Conservation (phyloP, 2,113 vertebrate species). For the Gymnogyps californianus region DNA sequence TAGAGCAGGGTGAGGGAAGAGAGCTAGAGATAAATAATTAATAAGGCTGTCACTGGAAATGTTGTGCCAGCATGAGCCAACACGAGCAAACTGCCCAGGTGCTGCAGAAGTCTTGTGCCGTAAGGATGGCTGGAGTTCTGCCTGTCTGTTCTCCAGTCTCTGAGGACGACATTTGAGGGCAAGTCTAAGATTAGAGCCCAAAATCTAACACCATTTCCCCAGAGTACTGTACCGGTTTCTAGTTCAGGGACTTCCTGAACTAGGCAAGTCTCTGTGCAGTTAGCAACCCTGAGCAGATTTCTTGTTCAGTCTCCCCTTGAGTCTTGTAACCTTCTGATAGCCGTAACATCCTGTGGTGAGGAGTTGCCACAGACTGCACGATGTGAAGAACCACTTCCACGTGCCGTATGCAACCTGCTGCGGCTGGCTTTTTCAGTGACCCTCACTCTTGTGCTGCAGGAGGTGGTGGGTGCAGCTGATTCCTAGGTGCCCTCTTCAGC, state of each 20-base stretch:
- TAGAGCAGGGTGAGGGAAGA: background rate
- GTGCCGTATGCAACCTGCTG: fast-evolving
- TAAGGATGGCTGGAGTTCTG: background rate
- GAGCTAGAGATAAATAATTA: background rate
- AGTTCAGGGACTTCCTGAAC: background rate
- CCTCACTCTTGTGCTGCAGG: background rate
- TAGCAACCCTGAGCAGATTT: background rate
- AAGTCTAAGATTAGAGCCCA: background rate
- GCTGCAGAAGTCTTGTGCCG: background rate
- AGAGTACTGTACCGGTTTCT: background rate
- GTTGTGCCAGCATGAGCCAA: background rate
- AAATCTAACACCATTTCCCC: background rate
- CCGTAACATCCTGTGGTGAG: background rate
- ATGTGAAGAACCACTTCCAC: background rate
- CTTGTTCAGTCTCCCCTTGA: background rate
- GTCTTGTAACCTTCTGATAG: background rate
- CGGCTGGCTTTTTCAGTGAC: background rate
- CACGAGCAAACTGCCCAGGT: background rate
- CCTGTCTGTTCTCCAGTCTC: background rate
- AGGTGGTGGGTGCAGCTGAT: background rate
- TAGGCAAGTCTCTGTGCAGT: background rate
- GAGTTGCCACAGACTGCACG: fast-evolving
- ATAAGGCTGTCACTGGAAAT: background rate
- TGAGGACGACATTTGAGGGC: background rate
- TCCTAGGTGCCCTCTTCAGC: background rate